Evolutionary conservation across 2,888 invertebrate genomes (phyloP).

Genomic region (Xestoiulus laeticollis): DNA sequence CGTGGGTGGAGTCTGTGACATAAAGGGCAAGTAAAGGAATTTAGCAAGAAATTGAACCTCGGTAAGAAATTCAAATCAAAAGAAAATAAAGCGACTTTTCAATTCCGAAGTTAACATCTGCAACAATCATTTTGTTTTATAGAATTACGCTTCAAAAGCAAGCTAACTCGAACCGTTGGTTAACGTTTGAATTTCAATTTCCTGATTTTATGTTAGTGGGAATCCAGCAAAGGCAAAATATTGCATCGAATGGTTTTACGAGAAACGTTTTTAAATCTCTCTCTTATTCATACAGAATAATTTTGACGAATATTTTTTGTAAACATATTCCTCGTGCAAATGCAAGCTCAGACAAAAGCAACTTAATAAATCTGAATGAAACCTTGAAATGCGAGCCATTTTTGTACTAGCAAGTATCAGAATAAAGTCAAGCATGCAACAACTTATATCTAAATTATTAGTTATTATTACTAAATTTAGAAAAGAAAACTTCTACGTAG

Average conservation of each 20-base stretch:
- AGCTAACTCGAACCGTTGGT: too few relatives aligned
- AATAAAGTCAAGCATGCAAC: not conserved
- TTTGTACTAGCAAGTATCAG: not conserved
- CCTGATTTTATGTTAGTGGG: not conserved
- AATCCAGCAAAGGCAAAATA: not conserved
- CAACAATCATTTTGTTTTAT: not conserved
- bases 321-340: not conserved
- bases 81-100: not conserved
- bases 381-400: not conserved
- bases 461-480: not conserved
- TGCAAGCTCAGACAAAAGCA: not conserved
- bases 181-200: not conserved
- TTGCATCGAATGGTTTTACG: too few relatives aligned
- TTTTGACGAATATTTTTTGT: not conserved
- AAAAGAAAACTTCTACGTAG: not conserved
- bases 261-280: not conserved
- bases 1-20: conserved; percentile 44
- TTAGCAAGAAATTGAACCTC: conserved; percentile 20
- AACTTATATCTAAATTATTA: not conserved
- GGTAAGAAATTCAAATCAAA: not conserved
- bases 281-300: not conserved
- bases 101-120: not conserved
- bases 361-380: not conserved
- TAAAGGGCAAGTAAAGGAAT: conserved; percentile 45
- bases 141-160: too few relatives aligned